Base-by-base conservation (phyloP, 2,113 vertebrate genomes). In the Cephalopholis sonnerati region DNA sequence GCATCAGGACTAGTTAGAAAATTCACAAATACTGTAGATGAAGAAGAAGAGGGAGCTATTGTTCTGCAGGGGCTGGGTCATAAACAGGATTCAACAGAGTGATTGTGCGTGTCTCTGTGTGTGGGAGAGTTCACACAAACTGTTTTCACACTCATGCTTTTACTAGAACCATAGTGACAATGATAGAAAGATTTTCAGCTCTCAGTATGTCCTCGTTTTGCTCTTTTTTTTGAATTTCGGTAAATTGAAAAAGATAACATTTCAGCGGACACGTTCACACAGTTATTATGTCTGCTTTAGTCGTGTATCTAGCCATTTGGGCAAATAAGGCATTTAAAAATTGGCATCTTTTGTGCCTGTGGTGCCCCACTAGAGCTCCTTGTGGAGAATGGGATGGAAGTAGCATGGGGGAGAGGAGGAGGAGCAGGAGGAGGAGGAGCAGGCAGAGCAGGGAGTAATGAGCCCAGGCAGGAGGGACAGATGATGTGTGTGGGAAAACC, bases 391-490 rank as follows among this genome's bases (percentile, higher is more conserved):
- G 8, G 39, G 79, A 83, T 54, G 48, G 57, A 74, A 36, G 44
- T 54, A 53, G 54, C 17, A n/a, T 11, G 16, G n/a, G 57, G 61
- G 50, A 69, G 68, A 76, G 72, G 67, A 84, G 79, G 16, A 50
- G 48, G 48, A 50, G 59, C 48, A 80, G 54, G 13, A 75, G 79
- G 72, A 92, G 87, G 77, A 88, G 78, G 82, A 84, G 55, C 55
- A 76, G 82, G 81, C 27, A 72, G 64, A 72, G 74, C 46, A 77
- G 32, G 75, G 70, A 86, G 89, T 84, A 91, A 92, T 90, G 87
- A 85, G 80, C 77, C 87, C 27, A 57, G 53, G 66, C 81, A 65
- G 74, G 77, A 81, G 63, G 53, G 70, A 88, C 74, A 75, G 82
- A 86, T 88, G 80, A 91, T 77, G 53, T 72, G 73, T 77, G 59